A percentile compares a stretch with the other conserved stretches of the same genome.
Evolutionary conservation across 2,888 invertebrate species (phyloP).

Genomic region (Ophioninae sp.): DNA sequence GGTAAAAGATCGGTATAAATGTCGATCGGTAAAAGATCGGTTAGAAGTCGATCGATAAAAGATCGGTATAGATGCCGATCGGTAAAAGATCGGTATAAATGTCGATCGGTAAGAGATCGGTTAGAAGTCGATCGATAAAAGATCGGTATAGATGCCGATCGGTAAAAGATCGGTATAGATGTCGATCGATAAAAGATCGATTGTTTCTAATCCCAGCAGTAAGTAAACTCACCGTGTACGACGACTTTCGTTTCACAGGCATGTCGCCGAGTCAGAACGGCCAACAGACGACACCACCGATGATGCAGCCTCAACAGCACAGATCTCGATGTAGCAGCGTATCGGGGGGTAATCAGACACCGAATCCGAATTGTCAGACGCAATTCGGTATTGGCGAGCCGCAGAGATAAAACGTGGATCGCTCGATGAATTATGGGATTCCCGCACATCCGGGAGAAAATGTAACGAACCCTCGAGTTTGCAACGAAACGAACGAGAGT

Average conservation of each 20-base stretch:
- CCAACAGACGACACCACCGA: constrained; percentile 80
- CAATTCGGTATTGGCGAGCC: constrained; percentile 79
- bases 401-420: constrained; percentile 81
- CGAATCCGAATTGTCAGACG: constrained; percentile 77
- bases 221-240: background rate
- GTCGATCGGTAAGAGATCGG: too few relatives aligned
- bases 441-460: constrained; percentile 21
- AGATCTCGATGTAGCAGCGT: constrained; percentile 79
- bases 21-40: too few relatives aligned
- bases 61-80: background rate
- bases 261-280: constrained; percentile 80
- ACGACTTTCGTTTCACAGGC: constrained; percentile 66
- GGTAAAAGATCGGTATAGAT: too few relatives aligned
- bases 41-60: background rate
- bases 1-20: background rate
- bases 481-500: background rate
- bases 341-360: constrained; percentile 76
- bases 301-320: constrained; percentile 81
- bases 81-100: too few relatives aligned
- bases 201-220: background rate
- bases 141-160: too few relatives aligned
- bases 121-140: too few relatives aligned
- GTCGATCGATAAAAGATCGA: too few relatives aligned
- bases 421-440: constrained; percentile 22
- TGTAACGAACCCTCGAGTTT: constrained; percentile 20